Evolutionary conservation across 2,888 invertebrate species (phyloP), one percentile per base, ranked within the genome.

Genomic region (Campopleginae sp.): DNA sequence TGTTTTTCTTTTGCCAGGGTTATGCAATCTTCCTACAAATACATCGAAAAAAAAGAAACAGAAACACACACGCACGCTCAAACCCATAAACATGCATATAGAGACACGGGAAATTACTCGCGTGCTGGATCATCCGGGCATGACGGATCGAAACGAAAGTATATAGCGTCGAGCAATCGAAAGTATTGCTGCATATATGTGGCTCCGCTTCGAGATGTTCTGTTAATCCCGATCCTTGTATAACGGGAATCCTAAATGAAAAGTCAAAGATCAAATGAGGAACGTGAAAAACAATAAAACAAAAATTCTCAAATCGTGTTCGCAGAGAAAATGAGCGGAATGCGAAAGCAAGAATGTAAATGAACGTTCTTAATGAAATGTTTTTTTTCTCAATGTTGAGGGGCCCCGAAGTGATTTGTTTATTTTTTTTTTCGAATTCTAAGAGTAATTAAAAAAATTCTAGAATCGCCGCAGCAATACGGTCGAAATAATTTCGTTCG

Each of bases 101-200:
- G 27, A 27, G 27, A 74, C 31, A 42, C 31, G 80, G 27, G 58
- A 54, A 63, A 65, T n/a, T 74, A 31, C 70, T 70, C 70, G 75
- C 75, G 79, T 83, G 79, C 54, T 70, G 70, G 51, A 75, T 70
- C 79, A 80, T 63, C 79, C 83, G 84, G 66, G 80, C 80, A 76
- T 76, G 84, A 80, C 80, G 71, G 76, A 84, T 84, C 71, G 76
- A 84, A 84, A 84, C 76, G 80, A 84, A 80, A 84, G 79, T 75
- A 63, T 75, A 63, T 63, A 70, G 44, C 66, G 65, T 19, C 75
- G 79, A 65, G 80, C 75, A 77, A 84, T 76, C 80, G 84, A 80
- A 84, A 84, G 72, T 84, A 72, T 54, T 48, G 77, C 42, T 33
- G 23, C 63, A 44, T 46, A 14, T 76, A 44, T 27, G 58, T 23